phyloP scores from a whole-genome alignment of 2,797 vertebrate species.

The Sebastes matsubarae region DNA sequence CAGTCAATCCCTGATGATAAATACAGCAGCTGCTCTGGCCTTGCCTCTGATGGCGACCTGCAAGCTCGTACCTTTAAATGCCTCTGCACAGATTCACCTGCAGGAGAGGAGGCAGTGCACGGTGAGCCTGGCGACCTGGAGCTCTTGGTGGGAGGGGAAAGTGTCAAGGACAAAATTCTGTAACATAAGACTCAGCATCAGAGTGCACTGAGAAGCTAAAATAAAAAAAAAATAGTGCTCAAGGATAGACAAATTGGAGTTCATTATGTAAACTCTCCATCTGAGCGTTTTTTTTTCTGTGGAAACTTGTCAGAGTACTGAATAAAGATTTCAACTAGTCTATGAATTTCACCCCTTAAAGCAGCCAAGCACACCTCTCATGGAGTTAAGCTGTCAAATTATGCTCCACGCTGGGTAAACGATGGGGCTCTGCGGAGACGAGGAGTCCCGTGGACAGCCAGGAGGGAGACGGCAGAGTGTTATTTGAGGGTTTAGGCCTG shows the following conservation, averaged over 20 bases:
- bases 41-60: slow-evolving; percentile 62
- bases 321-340: slow-evolving; percentile 54
- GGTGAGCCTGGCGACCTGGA: slow-evolving; percentile 10
- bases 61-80: slow-evolving; percentile 66
- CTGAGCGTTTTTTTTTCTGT: slow-evolving; percentile 16
- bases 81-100: slow-evolving; percentile 42
- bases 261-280: slow-evolving; percentile 57
- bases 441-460: slow-evolving; percentile 14
- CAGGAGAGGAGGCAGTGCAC: slow-evolving; percentile 11
- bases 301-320: slow-evolving; percentile 20
- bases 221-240: slow-evolving; percentile 18
- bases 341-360: slow-evolving; percentile 41
- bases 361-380: slow-evolving; percentile 43
- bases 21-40: slow-evolving; percentile 65
- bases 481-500: slow-evolving; percentile 6
- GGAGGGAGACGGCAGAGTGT: slow-evolving; percentile 14
- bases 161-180: slow-evolving; percentile 24
- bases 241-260: slow-evolving; percentile 43
- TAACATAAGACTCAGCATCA: slow-evolving; percentile 19
- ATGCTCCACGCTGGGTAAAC: slow-evolving; percentile 31
- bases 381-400: slow-evolving; percentile 54
- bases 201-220: background rate
- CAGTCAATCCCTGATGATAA: slow-evolving; percentile 60
- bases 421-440: slow-evolving; percentile 34
- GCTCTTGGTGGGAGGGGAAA: slow-evolving; percentile 13